These are phyloP conservation scores for Mizuhopecten yessoensis DNA, from an alignment of 1,140 invertebrate genomes.

Conservation along the genomic window DNA sequence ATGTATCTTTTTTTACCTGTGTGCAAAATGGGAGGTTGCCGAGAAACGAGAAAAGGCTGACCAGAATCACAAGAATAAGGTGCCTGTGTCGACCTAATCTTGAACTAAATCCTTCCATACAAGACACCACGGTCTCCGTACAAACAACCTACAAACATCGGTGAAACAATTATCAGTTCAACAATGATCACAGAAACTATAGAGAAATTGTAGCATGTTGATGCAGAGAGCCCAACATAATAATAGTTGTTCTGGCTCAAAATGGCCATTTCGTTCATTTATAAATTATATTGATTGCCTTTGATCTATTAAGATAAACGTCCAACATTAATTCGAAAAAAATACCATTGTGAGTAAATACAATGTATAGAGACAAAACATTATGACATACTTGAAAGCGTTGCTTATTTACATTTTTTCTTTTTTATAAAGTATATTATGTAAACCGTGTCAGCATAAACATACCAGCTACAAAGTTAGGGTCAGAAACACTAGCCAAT, in stretches of 20 bases:
- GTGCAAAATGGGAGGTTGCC: background rate
- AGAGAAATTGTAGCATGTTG: background rate
- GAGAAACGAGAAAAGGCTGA: background rate
- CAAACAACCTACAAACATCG: background rate
- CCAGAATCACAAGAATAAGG: background rate
- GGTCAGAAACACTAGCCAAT: no score
- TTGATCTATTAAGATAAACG: background rate
- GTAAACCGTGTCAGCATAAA: background rate
- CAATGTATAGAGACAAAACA: no score
- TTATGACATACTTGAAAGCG: no score
- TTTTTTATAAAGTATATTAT: background rate
- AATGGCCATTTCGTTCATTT: background rate
- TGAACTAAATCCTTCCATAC: background rate
- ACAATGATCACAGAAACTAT: background rate
- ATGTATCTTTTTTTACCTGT: background rate
- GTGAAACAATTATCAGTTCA: no score
- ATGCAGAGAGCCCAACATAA: no score
- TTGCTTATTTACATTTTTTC: no score
- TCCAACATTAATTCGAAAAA: background rate
- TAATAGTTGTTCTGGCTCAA: no score
- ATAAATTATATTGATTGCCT: background rate
- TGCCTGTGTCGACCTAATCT: background rate
- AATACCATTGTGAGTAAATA: no score
- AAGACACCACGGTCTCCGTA: background rate
- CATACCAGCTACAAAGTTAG: no score